Evolutionary conservation across 1,140 invertebrate species (phyloP), one percentile per base, ranked within the genome.

Genomic region (Wiebesia pumilae): DNA sequence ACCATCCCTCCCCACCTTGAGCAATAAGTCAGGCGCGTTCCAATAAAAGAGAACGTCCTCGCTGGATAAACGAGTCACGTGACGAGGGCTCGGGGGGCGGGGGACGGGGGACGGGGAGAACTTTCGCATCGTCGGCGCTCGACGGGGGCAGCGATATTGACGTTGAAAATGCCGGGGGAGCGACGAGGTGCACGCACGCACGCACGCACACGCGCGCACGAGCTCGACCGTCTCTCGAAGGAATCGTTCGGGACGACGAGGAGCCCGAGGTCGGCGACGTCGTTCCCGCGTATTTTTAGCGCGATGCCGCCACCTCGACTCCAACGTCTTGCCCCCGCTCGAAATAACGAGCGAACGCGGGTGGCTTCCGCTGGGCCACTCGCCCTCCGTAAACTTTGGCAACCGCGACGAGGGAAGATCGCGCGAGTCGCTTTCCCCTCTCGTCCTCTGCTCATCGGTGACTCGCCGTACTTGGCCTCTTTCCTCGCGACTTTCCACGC

Each of bases 381-480:
- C 58, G 27, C 21, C 27, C 24, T 62, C 27, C 58, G 58, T 19
- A 58, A 58, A 62, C 58, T 62, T 62, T 27, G 3, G 24, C 21
- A 65, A 51, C 21, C 2, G 51, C 78, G 10, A 9, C 33, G 35
- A 3, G 33, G 58, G 24, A 65, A 40, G 40, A 65, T 65, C 38
- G 24, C 65, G 24, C 30, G 27, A 24, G 47, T 38, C 54, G 3
- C 3, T 14, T 21, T 21, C 14, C 0, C 0, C 33, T 24, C 9
- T 16, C 67, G 54, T 71, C 35, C 33, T 54, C 81, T 83, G 54
- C 43, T 83, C 38, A 71, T 16, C 21, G 51, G 27, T 67, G 40
- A 58, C 71, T 43, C 69, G 47, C 38, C 58, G 51, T 75, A 83
- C 82, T 83, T 83, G 77, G 62, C 82, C 82, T 38, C 43, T n/a